Percentiles rank a stretch among this genome's conserved stretches.
Conservation (phyloP, 2,888 invertebrate species). For the Erebia epiphron region DNA sequence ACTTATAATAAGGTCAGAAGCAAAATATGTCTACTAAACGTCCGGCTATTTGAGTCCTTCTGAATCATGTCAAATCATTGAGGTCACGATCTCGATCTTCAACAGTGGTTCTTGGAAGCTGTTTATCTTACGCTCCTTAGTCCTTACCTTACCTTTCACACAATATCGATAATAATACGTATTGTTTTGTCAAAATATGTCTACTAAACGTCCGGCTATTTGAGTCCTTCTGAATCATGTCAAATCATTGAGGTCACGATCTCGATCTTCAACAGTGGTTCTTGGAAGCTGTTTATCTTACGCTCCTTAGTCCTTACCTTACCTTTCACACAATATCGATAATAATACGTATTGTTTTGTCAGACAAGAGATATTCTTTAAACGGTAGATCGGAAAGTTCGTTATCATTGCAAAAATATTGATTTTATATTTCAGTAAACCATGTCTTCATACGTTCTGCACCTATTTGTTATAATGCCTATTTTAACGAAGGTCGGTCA, state of each 20-base stretch:
- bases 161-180: no score
- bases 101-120: conserved; percentile 17
- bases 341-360: conserved; percentile 30
- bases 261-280: conserved; percentile 14
- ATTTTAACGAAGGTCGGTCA: no score
- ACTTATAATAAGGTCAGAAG: conserved; percentile 17
- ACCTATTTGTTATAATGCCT: neutral
- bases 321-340: conserved; percentile 26
- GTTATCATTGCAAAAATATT: neutral
- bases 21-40: conserved; percentile 12
- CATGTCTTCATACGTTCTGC: neutral
- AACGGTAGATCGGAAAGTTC: neutral
- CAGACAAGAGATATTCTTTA: neutral
- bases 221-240: conserved; percentile 23
- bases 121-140: conserved; percentile 15
- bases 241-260: conserved; percentile 25
- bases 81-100: conserved; percentile 21
- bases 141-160: no score
- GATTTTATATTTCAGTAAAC: neutral
- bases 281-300: conserved; percentile 21
- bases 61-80: conserved; percentile 27
- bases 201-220: conserved; percentile 15
- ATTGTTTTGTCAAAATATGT: conserved; percentile 12
- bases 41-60: conserved; percentile 16
- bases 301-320: conserved; percentile 5